Percentiles rank a stretch among this genome's conserved stretches.
Conservation (phyloP, 1,140 invertebrate species). For the Hycleus phaleratus region DNA sequence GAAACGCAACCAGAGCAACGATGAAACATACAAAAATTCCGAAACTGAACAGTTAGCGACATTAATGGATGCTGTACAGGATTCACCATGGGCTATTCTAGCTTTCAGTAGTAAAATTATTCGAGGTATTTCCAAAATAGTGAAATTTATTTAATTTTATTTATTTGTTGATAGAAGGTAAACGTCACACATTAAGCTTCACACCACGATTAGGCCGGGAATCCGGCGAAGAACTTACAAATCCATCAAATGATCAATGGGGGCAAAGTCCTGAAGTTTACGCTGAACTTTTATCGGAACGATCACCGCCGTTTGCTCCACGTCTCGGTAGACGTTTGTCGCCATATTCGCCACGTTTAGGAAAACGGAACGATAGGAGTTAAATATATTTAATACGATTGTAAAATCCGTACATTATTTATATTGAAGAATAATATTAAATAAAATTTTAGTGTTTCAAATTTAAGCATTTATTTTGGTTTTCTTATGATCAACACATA, state of each 20-base stretch:
- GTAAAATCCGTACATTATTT: no score
- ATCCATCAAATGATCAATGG: conserved; percentile 1
- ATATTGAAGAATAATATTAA: no score
- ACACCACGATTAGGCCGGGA: conserved; percentile 22
- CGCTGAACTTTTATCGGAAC: conserved; percentile 14
- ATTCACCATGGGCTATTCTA: conserved; percentile 19
- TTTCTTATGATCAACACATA: no score
- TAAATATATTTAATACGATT: neutral
- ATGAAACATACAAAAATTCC: conserved; percentile 1
- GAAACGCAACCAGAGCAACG: conserved; percentile 10
- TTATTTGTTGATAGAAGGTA: conserved; percentile 13
- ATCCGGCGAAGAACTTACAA: conserved; percentile 6
- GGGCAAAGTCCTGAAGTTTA: conserved; percentile 10
- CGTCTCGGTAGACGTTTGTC: conserved; percentile 20
- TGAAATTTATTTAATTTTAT: neutral
- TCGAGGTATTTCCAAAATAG: neutral
- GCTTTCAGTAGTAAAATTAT: conserved; percentile 12
- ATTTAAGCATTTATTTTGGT: no score
- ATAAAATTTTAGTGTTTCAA: no score
- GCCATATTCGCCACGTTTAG: conserved; percentile 19
- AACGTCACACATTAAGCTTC: conserved; percentile 18
- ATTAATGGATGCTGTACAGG: conserved; percentile 16
- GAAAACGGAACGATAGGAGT: conserved; percentile 13
- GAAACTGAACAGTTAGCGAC: conserved; percentile 10
- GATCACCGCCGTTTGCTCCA: conserved; percentile 25